Evolutionary conservation across 2,113 vertebrate species (phyloP).

Genomic region (Trematocara unimaculatum): DNA sequence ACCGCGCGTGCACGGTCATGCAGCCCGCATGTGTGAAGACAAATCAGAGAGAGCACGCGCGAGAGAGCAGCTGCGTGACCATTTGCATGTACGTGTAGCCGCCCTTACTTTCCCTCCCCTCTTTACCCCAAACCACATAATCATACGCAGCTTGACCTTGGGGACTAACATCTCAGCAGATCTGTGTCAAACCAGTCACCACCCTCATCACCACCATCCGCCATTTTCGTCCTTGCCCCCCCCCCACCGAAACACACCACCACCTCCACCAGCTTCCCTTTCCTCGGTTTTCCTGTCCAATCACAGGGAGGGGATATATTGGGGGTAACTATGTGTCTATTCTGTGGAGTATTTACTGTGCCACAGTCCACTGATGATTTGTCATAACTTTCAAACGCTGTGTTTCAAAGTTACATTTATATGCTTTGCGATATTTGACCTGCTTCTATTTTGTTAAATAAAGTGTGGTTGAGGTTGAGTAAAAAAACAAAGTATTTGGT

Average conservation of each 20-base stretch:
- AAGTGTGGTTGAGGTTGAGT: conserved; percentile 78
- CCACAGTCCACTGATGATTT: conserved; percentile 68
- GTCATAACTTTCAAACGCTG: conserved; percentile 63
- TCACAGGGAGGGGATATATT: neutral
- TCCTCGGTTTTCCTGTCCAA: neutral
- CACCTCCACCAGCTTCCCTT: neutral
- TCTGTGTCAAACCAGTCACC: conserved; percentile 21
- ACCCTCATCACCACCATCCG: neutral
- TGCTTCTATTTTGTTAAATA: conserved; percentile 81
- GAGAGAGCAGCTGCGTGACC: neutral
- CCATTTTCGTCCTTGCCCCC: neutral
- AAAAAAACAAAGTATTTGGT: conserved; percentile 17
- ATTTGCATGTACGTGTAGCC: conserved; percentile 27
- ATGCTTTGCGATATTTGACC: conserved; percentile 77
- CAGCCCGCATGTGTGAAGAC: neutral
- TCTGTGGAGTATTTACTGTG: conserved; percentile 63
- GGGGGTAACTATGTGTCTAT: conserved; percentile 39
- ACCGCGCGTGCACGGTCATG: neutral
- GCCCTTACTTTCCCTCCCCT: neutral
- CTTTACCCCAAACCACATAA: neutral
- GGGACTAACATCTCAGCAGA: conserved; percentile 27
- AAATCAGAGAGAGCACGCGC: neutral
- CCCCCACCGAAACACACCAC: neutral
- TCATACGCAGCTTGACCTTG: conserved; percentile 17
- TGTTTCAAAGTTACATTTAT: conserved; percentile 74